These are phyloP conservation scores for Lasioglossum calceatum DNA, from an alignment of 2,888 invertebrate genomes.

Conservation along the genomic window DNA sequence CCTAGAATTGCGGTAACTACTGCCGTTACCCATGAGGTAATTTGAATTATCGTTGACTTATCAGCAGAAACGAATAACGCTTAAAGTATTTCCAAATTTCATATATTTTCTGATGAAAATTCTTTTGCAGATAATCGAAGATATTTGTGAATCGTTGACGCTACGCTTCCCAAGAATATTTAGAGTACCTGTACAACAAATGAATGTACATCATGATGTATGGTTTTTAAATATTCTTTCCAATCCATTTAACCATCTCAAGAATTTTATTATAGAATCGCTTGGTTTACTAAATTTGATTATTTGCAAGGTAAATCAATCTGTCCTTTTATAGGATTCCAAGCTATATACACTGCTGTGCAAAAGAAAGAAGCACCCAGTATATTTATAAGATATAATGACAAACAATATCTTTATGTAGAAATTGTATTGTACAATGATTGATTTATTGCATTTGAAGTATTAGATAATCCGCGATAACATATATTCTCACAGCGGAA, in stretches of 20 bases:
- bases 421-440: too few relatives aligned
- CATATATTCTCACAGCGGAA: too few relatives aligned
- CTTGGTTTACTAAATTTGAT: neutral
- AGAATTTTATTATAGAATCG: neutral
- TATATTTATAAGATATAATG: too few relatives aligned
- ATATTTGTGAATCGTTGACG: slow-evolving; percentile 22
- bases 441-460: too few relatives aligned
- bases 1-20: slow-evolving; percentile 38
- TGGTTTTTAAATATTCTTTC: slow-evolving; percentile 37
- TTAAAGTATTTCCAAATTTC: neutral
- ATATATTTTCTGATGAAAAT: neutral
- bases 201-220: slow-evolving; percentile 32
- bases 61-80: neutral
- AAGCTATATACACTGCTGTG: neutral
- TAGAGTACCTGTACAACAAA: slow-evolving; percentile 4
- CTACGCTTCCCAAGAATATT: slow-evolving; percentile 1
- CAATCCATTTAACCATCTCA: slow-evolving; percentile 33
- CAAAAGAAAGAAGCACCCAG: too few relatives aligned
- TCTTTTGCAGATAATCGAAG: slow-evolving; percentile 27
- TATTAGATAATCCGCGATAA: too few relatives aligned
- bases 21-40: slow-evolving; percentile 40
- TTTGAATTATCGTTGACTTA: neutral
- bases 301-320: slow-evolving; percentile 26
- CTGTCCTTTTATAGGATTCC: neutral
- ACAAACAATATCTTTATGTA: too few relatives aligned